These are phyloP conservation scores for Petaurus breviceps DNA, from an alignment of 2,113 vertebrate species.

Conservation along the genomic window DNA sequence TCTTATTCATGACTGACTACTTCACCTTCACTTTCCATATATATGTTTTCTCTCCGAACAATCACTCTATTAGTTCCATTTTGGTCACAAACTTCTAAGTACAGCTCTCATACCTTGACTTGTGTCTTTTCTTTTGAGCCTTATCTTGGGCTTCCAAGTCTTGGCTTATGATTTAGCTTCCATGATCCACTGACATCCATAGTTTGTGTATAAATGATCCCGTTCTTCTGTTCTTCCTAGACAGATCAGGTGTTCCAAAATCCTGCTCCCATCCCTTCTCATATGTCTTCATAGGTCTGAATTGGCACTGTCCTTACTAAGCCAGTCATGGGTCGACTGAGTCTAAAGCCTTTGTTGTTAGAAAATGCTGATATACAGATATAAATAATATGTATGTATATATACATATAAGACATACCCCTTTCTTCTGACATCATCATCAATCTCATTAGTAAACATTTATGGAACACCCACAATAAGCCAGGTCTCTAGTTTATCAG, in stretches of 20 bases:
- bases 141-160: background rate
- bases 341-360: background rate
- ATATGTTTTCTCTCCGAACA: background rate
- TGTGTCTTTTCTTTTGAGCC: background rate
- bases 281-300: background rate
- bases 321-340: background rate
- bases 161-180: background rate
- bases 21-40: background rate
- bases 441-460: background rate
- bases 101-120: background rate
- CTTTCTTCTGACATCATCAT: conserved; percentile 6
- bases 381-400: background rate
- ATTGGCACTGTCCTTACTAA: background rate
- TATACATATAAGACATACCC: background rate
- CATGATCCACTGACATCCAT: background rate
- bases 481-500: background rate
- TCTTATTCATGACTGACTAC: background rate
- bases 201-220: background rate
- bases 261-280: background rate
- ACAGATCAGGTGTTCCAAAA: background rate
- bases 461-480: conserved; percentile 9
- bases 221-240: background rate
- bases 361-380: background rate
- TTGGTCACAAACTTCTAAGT: background rate
- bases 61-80: background rate